Percentiles rank a stretch among this genome's conserved stretches.
Conservation (phyloP, 2,888 invertebrate species). For the Himalopsyche japonica region DNA sequence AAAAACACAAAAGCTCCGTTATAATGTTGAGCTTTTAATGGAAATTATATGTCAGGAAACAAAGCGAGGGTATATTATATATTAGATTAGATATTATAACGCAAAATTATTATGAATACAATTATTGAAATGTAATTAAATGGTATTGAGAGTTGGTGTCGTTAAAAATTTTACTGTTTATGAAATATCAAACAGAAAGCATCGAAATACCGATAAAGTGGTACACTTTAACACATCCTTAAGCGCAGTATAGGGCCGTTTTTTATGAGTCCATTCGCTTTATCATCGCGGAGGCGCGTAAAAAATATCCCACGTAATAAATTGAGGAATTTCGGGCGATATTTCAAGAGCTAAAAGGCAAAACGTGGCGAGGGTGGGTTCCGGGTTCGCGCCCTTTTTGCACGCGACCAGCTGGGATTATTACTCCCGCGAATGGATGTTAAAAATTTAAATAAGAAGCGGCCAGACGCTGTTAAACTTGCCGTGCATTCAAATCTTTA, state of each 20-base stretch:
- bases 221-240: not conserved
- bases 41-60: too few relatives aligned
- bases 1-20: too few relatives aligned
- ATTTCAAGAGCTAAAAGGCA: conserved; percentile 17
- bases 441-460: not conserved
- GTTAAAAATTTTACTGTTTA: too few relatives aligned
- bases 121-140: too few relatives aligned
- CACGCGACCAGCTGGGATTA: conserved; percentile 1
- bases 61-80: too few relatives aligned
- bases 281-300: conserved; percentile 29
- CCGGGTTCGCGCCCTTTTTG: not conserved
- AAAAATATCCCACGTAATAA: conserved; percentile 37
- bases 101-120: too few relatives aligned
- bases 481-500: not conserved
- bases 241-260: not conserved
- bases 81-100: too few relatives aligned
- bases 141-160: too few relatives aligned
- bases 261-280: conserved; percentile 30
- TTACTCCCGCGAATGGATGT: not conserved
- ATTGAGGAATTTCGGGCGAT: conserved; percentile 29
- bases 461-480: not conserved
- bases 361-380: conserved; percentile 7
- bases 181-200: too few relatives aligned
- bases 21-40: too few relatives aligned
- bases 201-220: not conserved